Evolutionary conservation across 2,888 invertebrate genomes (phyloP), one percentile per base, ranked within the genome.

Genomic region (Latrodectus elegans): DNA sequence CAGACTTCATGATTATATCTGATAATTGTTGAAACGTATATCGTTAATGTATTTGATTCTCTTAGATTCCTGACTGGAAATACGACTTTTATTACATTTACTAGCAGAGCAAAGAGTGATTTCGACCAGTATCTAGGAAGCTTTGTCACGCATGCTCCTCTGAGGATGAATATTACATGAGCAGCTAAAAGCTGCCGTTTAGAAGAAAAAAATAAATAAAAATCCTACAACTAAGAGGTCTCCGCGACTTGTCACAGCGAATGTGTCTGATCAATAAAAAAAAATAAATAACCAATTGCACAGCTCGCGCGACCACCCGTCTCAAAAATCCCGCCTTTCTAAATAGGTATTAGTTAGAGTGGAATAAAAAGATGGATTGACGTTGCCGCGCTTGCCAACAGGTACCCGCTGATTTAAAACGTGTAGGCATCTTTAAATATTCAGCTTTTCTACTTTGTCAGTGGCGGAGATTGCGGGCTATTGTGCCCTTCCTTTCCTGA

Each of bases 401-500:
- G 86, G 86, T 87, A 87, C 76, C 60, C 77, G 73, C 49, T 51
- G 82, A 78, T 78, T 78, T 70, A 70, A 68, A 26, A 72, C 64
- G 72, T 55, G 71, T 55, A 71, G 60, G n/a, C 60, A 15, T 78
- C 73, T 17, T 87, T 76, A 87, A 87, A 87, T 81, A 87, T 87
- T 87, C 86, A 87, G 68, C 17, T 15, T 53, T 76, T 52, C 86
- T 77, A 87, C 81, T 87, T 77, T 77, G 81, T 81, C 81, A 76
- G 85, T 70, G 78, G 84, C 78, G 72, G 71, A 75, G 81, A 82
- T 81, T 87, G 81, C 81, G 76, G 81, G n/a, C 86, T 51, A 87
- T 87, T 87, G 86, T 87, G 81, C 81, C 14, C 52, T 85, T 74
- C 84, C 79, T 55, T 84, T 71, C 64, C 85, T 79, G 84, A 84